These are phyloP conservation scores for Conger conger DNA, from an alignment of 2,113 vertebrate genomes.

Conservation along the genomic window DNA sequence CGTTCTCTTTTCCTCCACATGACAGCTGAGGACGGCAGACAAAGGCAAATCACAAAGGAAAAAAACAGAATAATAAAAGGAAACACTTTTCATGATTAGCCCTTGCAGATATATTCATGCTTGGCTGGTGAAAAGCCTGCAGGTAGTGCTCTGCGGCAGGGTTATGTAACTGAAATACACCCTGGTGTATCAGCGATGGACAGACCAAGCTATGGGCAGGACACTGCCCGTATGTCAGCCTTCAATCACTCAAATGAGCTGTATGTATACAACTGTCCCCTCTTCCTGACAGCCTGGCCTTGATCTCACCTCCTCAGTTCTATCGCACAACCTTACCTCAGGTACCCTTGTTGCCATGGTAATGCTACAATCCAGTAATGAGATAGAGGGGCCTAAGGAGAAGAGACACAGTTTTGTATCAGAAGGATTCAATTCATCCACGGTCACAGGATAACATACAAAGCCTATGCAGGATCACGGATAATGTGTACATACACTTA, in stretches of 20 bases:
- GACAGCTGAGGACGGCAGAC: too few species aligned
- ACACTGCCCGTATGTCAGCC: not conserved
- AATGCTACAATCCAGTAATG: conserved; percentile 17
- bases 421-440: not conserved
- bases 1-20: not conserved
- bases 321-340: not conserved
- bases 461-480: not conserved
- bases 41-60: not conserved
- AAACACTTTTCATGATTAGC: not conserved
- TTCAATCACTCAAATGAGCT: conserved; percentile 1
- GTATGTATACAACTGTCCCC: conserved; percentile 17
- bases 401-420: not conserved
- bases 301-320: not conserved
- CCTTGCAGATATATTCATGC: not conserved
- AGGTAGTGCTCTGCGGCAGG: not conserved
- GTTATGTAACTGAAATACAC: not conserved
- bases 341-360: conserved; percentile 18
- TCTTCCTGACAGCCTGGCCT: not conserved
- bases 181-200: not conserved
- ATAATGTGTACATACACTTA: not conserved
- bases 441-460: not conserved
- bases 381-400: not conserved
- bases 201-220: not conserved
- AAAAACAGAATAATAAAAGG: not conserved
- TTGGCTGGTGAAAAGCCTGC: not conserved